Percentiles rank a stretch among this genome's conserved stretches.
These are phyloP conservation scores for Anneissia japonica DNA, from an alignment of 35 echinoderm and acorn worm species.

Conservation along the genomic window DNA sequence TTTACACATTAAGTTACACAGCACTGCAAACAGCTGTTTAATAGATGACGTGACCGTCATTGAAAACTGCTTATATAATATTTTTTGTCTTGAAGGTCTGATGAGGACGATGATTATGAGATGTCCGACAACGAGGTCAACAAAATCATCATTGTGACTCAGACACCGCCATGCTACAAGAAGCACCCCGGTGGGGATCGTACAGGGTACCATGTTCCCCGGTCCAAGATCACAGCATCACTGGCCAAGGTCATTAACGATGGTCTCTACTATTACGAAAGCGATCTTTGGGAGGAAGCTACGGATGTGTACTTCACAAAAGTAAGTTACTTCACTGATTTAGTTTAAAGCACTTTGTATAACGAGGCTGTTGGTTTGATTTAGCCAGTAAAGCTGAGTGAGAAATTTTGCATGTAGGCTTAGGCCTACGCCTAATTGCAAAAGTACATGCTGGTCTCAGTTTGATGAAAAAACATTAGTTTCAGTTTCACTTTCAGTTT, in stretches of 20 bases:
- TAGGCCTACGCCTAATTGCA: no score
- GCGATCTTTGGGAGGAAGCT: slow-evolving; percentile 76
- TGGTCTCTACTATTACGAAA: slow-evolving; percentile 92
- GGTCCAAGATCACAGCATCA: slow-evolving; percentile 79
- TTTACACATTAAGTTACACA: no score
- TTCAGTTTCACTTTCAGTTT: no score
- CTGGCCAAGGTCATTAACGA: slow-evolving; percentile 95
- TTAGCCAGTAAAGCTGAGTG: no score
- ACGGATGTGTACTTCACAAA: neutral
- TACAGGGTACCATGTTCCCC: slow-evolving; percentile 71
- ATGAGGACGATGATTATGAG: slow-evolving; percentile 86
- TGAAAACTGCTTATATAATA: no score
- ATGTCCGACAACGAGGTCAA: slow-evolving; percentile 84
- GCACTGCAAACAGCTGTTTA: no score
- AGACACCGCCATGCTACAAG: slow-evolving; percentile 86
- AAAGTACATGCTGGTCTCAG: no score
- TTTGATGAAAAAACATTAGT: no score
- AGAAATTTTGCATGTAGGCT: no score
- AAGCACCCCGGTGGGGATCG: slow-evolving; percentile 93
- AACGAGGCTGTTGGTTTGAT: no score
- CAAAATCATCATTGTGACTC: slow-evolving; percentile 98
- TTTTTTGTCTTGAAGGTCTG: slow-evolving; percentile 53
- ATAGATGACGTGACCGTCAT: no score
- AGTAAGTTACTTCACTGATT: neutral
- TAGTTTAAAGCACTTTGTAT: no score